A percentile compares a stretch with the other conserved stretches of the same genome.
Evolutionary conservation across 2,888 invertebrate species (phyloP).

Genomic region (Rotaria sp.): DNA sequence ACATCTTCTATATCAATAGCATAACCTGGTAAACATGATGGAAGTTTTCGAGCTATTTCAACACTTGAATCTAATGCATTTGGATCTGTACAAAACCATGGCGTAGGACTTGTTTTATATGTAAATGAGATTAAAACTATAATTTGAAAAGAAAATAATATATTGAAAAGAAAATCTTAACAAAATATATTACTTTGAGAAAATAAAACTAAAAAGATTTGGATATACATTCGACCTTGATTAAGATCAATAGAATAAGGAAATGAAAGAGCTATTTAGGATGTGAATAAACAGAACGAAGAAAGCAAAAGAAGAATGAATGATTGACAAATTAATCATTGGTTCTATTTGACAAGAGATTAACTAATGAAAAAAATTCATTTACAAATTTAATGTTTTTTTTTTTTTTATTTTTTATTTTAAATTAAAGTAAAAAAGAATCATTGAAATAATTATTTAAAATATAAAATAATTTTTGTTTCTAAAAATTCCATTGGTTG

Average conservation of each 20-base stretch:
- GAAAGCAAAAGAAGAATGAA: neutral
- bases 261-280: neutral
- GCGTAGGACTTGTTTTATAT: neutral
- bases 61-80: neutral
- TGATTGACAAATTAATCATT: neutral
- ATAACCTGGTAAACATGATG: conserved; percentile 19
- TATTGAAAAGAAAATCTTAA: neutral
- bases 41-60: neutral
- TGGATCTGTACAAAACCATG: conserved; percentile 29
- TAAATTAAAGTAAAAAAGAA: too few species aligned
- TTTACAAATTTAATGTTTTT: too few species aligned
- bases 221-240: neutral
- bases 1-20: conserved; percentile 12
- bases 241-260: neutral
- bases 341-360: neutral
- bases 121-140: neutral
- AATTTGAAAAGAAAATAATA: neutral
- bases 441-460: too few species aligned
- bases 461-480: neutral
- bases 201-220: neutral
- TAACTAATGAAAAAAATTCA: neutral
- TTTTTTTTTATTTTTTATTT: too few species aligned
- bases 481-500: neutral
- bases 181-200: neutral
- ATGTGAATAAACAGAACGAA: neutral